phyloP scores from a whole-genome alignment of 2,888 invertebrate genomes.

The Megalurothrips usitatus region DNA sequence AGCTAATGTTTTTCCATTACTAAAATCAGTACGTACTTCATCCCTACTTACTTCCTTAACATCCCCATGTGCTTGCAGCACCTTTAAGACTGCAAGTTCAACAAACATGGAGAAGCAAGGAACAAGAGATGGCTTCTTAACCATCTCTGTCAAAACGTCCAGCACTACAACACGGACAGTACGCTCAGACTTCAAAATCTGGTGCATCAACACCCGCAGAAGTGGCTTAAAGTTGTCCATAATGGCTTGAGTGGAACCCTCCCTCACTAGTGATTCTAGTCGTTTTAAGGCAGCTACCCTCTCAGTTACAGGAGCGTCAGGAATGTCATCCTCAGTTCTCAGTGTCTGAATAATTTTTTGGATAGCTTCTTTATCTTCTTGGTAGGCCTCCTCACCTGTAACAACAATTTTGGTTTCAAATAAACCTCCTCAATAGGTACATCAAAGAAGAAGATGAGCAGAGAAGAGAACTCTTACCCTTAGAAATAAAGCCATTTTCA shows the following conservation, averaged over 20 bases:
- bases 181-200: not conserved
- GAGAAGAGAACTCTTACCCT: conserved; percentile 30
- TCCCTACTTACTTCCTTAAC: conserved; percentile 54
- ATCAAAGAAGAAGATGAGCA: conserved; percentile 19
- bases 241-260: conserved; percentile 49
- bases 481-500: conserved; percentile 26
- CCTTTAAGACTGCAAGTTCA: conserved; percentile 83
- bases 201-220: not conserved
- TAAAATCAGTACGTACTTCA: not conserved
- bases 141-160: conserved; percentile 72
- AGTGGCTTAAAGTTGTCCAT: conserved; percentile 50
- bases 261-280: conserved; percentile 42
- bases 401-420: not conserved
- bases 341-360: conserved; percentile 39
- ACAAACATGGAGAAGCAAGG: conserved; percentile 81
- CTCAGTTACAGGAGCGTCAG: conserved; percentile 37
- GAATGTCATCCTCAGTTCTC: conserved; percentile 35
- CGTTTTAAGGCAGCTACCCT: conserved; percentile 37
- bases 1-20: not conserved
- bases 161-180: conserved; percentile 48
- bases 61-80: conserved; percentile 78
- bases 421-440: not conserved
- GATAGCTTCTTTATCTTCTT: conserved; percentile 39
- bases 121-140: conserved; percentile 70
- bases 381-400: conserved; percentile 33